Conservation (phyloP, 2,888 invertebrate species). For the Diadegma fenestrale region DNA sequence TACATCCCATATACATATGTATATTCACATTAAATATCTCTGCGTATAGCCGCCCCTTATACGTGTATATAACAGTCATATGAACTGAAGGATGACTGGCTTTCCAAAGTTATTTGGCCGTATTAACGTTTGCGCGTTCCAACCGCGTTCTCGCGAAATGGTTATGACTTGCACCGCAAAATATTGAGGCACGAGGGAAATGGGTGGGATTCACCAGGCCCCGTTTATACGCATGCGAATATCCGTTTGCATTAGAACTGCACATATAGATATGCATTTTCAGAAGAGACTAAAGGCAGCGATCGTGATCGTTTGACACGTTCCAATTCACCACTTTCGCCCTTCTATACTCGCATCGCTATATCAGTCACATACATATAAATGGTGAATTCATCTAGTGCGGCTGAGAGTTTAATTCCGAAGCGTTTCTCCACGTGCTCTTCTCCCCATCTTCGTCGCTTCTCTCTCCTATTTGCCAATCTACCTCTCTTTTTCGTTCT, state of each 20-base stretch:
- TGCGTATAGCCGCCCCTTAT: conserved; percentile 2
- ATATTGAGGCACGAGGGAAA: conserved; percentile 57
- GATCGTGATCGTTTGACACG: background rate
- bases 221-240: conserved; percentile 31
- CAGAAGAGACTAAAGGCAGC: background rate
- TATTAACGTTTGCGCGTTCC: conserved; percentile 61
- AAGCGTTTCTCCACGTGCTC: conserved; percentile 45
- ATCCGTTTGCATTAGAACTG: conserved; percentile 17
- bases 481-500: background rate
- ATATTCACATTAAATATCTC: background rate
- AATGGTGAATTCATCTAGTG: conserved; percentile 26
- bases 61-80: conserved; percentile 20
- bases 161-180: conserved; percentile 59
- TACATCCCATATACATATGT: background rate
- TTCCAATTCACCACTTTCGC: conserved; percentile 5
- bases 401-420: conserved; percentile 55
- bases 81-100: conserved; percentile 38
- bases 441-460: conserved; percentile 3
- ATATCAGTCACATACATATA: conserved; percentile 1
- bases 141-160: conserved; percentile 57
- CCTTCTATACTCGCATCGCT: background rate
- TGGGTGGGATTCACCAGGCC: conserved; percentile 25
- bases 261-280: background rate
- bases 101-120: conserved; percentile 54
- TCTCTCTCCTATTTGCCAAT: background rate